Conservation (phyloP, 2,113 vertebrate genomes). For the Hypocryptadius cinnamomeus region DNA sequence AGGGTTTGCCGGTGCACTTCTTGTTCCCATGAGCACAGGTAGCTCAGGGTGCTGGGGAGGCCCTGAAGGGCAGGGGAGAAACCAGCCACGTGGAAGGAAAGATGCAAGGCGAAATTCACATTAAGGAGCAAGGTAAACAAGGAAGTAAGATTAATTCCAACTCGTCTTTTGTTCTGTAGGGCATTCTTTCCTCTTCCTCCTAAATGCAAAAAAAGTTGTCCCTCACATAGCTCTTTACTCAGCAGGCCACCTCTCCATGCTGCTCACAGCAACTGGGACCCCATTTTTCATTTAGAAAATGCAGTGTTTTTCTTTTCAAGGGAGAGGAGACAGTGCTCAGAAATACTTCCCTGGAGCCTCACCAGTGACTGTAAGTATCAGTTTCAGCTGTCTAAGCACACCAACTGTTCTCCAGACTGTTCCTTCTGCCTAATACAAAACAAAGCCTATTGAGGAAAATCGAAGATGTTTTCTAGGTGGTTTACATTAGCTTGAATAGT, state of each 20-base stretch:
- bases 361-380: not conserved
- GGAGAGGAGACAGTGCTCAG: not conserved
- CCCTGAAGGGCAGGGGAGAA: not conserved
- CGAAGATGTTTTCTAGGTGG: not conserved
- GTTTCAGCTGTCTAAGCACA: not conserved
- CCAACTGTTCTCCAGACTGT: not conserved
- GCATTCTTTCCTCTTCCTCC: not conserved
- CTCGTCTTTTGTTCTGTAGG: not conserved
- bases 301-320: not conserved
- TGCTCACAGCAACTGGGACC: not conserved
- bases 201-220: not conserved
- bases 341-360: slow-evolving; percentile 1
- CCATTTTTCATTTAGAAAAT: not conserved
- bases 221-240: not conserved
- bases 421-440: not conserved
- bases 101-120: not conserved
- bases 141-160: not conserved
- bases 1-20: not conserved
- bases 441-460: slow-evolving; percentile 2
- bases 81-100: not conserved
- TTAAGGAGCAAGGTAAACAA: not conserved
- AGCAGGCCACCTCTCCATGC: not conserved
- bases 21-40: not conserved
- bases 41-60: not conserved
- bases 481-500: slow-evolving; percentile 4